These are phyloP conservation scores for Centrocercus urophasianus DNA, from an alignment of 2,113 vertebrate species.

Conservation along the genomic window DNA sequence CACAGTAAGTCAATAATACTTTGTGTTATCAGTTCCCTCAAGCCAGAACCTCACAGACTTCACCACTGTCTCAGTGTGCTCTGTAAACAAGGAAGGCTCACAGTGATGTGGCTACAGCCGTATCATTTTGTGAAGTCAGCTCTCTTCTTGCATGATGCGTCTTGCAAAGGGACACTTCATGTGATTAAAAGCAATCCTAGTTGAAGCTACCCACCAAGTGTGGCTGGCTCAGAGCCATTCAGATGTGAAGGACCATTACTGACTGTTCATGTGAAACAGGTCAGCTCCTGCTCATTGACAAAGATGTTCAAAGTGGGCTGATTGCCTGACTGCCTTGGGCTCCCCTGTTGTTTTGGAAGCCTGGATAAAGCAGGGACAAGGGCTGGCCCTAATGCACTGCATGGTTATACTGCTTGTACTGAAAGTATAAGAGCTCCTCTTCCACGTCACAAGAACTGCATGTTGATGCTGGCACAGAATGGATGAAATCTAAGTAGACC, in stretches of 20 bases:
- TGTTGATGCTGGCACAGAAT: background rate
- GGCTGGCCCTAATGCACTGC: background rate
- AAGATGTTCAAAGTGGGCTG: background rate
- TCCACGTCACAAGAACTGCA: background rate
- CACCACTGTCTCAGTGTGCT: background rate
- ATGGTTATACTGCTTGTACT: too few relatives aligned
- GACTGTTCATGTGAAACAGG: background rate
- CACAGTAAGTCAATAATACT: background rate
- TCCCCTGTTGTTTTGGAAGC: background rate
- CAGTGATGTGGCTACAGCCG: background rate
- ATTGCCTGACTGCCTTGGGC: background rate
- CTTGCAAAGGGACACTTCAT: background rate
- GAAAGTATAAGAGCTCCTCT: background rate
- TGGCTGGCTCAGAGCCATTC: background rate
- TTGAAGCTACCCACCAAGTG: background rate
- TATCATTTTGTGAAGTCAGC: background rate
- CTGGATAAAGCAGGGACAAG: background rate
- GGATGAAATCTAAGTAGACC: background rate
- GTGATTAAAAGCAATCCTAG: background rate
- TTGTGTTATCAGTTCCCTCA: background rate
- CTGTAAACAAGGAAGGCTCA: background rate
- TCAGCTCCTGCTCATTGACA: background rate
- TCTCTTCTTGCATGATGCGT: background rate
- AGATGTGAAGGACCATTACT: background rate
- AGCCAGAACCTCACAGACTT: background rate